Evolutionary conservation across 2,113 vertebrate species (phyloP), one percentile per base, ranked within the genome.

Genomic region (Pedionomus torquatus): DNA sequence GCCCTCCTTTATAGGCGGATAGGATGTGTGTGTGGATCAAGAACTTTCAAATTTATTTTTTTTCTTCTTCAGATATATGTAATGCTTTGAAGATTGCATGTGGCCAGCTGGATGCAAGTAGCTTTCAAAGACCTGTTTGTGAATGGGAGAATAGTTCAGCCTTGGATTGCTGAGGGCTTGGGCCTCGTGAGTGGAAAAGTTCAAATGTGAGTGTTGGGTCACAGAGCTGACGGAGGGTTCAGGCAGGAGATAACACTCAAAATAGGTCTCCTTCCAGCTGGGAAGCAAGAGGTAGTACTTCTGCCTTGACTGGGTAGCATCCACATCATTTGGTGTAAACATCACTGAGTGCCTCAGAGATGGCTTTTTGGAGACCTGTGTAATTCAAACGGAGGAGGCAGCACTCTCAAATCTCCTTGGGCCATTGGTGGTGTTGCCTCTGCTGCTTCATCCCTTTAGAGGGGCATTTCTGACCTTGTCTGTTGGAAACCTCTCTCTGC

Each of bases 321-420:
- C 15, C 3, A 6, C n/a, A 24, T 49, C 10, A 3, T 10, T 52
- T n/a, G 10, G 11, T 66, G 30, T 61, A 66, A 51, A 8, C 46
- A 33, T 75, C 58, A 25, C 66, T 58, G 46, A 8, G 11, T 0
- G 2, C 54, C 74, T 84, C 44, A 21, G 69, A 46, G 49, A 6
- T 46, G 78, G 58, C 10, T 72, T 83, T 58, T 68, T 58, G 41
- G 61, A 55, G n/a, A 48, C 17, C 18, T 55, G 63, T 21, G 35
- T 77, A 78, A 37, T 64, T 69, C 58, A 79, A n/a, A n/a, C 1
- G 3, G 60, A 60, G 23, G 44, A 28, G 63, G 17, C 0, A 0
- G 14, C 14, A 30, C 12, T 20, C n/a, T 66, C 16, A 54, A 10
- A 49, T 7, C n/a, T 41, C n/a, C 39, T n/a, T 48, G 17, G 46